Percentiles rank a stretch among this genome's conserved stretches.
phyloP scores from a whole-genome alignment of 2,888 invertebrate genomes.

The Scaptomyza tumidula region DNA sequence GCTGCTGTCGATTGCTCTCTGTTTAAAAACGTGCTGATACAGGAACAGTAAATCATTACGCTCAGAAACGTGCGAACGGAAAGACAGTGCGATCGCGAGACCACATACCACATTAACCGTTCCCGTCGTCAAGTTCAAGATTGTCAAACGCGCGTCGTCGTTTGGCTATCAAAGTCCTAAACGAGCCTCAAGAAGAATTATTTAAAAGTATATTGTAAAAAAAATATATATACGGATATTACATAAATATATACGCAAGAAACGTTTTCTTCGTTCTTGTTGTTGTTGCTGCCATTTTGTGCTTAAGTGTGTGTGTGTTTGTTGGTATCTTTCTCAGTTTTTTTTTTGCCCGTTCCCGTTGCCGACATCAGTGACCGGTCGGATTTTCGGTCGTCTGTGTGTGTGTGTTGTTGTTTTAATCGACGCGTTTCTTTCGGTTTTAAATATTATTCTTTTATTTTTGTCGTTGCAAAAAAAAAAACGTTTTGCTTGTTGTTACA shows the following conservation, averaged over 20 bases:
- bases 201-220: slow-evolving; percentile 28
- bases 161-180: slow-evolving; percentile 60
- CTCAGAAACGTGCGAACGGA: slow-evolving; percentile 82
- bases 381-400: slow-evolving; percentile 29
- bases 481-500: slow-evolving; percentile 50
- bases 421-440: slow-evolving; percentile 55
- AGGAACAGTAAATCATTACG: slow-evolving; percentile 84
- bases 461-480: slow-evolving; percentile 1
- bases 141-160: slow-evolving; percentile 42
- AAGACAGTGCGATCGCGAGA: slow-evolving; percentile 42
- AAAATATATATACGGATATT: slow-evolving; percentile 38
- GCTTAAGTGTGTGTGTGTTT: slow-evolving; percentile 26
- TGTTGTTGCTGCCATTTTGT: slow-evolving; percentile 46
- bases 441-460: slow-evolving; percentile 10
- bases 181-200: slow-evolving; percentile 35
- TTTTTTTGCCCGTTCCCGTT: slow-evolving; percentile 29
- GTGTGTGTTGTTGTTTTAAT: slow-evolving; percentile 57
- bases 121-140: slow-evolving; percentile 67
- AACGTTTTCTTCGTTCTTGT: slow-evolving; percentile 9
- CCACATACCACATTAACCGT: slow-evolving; percentile 8
- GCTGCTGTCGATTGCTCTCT: slow-evolving; percentile 53
- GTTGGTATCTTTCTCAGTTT: slow-evolving; percentile 16
- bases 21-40: slow-evolving; percentile 83
- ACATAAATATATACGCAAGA: slow-evolving; percentile 30
- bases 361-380: slow-evolving; percentile 38